These are phyloP conservation scores for Hermaeophaga mercurialis DNA, from an alignment of 2,888 invertebrate genomes.

Conservation along the genomic window DNA sequence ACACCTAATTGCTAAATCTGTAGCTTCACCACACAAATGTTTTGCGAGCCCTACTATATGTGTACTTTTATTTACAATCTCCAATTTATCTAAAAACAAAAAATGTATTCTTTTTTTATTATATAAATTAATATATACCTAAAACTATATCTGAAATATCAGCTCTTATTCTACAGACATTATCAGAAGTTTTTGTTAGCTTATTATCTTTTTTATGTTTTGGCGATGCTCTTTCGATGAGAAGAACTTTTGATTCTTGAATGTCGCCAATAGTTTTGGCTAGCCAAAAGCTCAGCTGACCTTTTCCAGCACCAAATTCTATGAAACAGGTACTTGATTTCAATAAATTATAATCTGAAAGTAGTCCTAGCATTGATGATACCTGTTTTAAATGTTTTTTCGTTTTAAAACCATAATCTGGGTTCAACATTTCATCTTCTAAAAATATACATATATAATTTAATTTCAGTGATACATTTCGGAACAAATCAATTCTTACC, in stretches of 20 bases:
- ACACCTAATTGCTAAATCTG: slow-evolving; percentile 78
- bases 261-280: slow-evolving; percentile 63
- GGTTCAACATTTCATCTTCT: slow-evolving; percentile 59
- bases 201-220: slow-evolving; percentile 61
- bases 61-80: slow-evolving; percentile 57
- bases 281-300: slow-evolving; percentile 79
- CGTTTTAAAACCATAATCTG: slow-evolving; percentile 66
- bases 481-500: no score
- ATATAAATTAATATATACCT: slow-evolving; percentile 18
- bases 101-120: no score
- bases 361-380: slow-evolving; percentile 74
- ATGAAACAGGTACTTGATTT: slow-evolving; percentile 71
- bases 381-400: slow-evolving; percentile 80
- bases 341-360: slow-evolving; percentile 67
- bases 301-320: slow-evolving; percentile 91
- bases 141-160: slow-evolving; percentile 82
- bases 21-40: slow-evolving; percentile 88
- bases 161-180: slow-evolving; percentile 71
- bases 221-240: slow-evolving; percentile 80
- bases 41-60: slow-evolving; percentile 79
- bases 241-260: slow-evolving; percentile 64
- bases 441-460: no score
- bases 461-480: no score
- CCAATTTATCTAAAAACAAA: slow-evolving; percentile 66
- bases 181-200: slow-evolving; percentile 57